Evolutionary conservation across 2,888 invertebrate species (phyloP), one percentile per base, ranked within the genome.

Genomic region (Gymnoscelis rufifasciata): DNA sequence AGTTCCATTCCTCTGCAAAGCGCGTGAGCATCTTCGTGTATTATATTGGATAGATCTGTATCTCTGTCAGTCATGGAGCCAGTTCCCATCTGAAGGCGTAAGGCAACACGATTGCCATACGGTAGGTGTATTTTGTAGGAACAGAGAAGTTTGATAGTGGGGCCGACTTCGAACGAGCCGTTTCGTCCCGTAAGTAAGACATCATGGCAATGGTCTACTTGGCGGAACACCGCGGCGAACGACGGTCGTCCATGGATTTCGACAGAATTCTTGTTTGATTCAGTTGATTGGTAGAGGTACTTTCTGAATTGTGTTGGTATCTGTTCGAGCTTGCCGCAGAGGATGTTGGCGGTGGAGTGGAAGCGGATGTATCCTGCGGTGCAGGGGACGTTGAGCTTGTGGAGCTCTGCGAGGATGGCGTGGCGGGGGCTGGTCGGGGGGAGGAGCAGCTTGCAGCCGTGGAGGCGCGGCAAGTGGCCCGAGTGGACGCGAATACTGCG

Each of bases 321-420:
- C 71, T 93, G 93, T 67, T 93, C 93, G 3, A 93, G 79, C 67
- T 93, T 93, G 1, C 93, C 93, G 72, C 93, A 93, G 8, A 93
- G 72, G 1, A 76, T 78, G 6, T 84, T 79, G 12, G 87, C 70
- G 50, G 84, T 88, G 33, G 89, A 83, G 29, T 87, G 77, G 68
- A 92, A 91, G 54, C 90, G 89, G 37, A 93, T 74, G 71, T 88
- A 91, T 30, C 91, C 91, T 27, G 75, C 81, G 43, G 89, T 74
- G 74, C 93, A 94, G 31, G 93, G 93, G 30, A 93, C 91, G 83
- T 93, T 93, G 43, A 93, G 87, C 45, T 92, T 90, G 60, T 89
- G 90, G 1, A 94, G 83, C 62, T 92, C 91, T 12, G 93, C 69
- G 39, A 93, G 90, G 46, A 93, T 78, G 56, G 93, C 93, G 67